Conservation (phyloP, 2,888 invertebrate genomes). For the Chrysodeixis includens region DNA sequence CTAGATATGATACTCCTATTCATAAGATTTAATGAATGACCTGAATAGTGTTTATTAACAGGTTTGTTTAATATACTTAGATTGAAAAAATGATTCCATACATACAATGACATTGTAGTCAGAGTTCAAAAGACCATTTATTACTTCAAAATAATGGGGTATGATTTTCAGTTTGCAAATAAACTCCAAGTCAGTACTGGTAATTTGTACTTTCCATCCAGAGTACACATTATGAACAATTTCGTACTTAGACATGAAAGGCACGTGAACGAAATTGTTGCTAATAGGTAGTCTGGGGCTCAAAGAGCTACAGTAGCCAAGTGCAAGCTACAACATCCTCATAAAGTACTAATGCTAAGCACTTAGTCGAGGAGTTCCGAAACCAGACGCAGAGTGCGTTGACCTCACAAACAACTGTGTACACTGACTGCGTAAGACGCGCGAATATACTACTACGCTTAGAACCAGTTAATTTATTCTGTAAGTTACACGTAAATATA, state of each 20-base stretch:
- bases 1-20: not conserved
- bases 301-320: not conserved
- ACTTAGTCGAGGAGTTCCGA: slow-evolving; percentile 48
- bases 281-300: slow-evolving; percentile 1
- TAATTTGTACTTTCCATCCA: not conserved
- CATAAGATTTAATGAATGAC: not conserved
- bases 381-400: slow-evolving; percentile 48
- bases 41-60: not conserved
- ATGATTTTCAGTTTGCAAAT: not conserved
- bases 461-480: slow-evolving; percentile 23
- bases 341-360: slow-evolving; percentile 26
- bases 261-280: not conserved
- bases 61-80: not conserved
- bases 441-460: slow-evolving; percentile 37
- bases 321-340: slow-evolving; percentile 44
- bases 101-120: no score
- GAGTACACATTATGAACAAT: not conserved
- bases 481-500: slow-evolving; percentile 11
- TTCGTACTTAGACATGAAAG: not conserved
- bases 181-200: not conserved
- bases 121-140: no score
- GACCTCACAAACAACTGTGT: slow-evolving; percentile 50
- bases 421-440: slow-evolving; percentile 34
- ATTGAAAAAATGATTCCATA: no score
- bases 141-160: no score